Percentiles rank a stretch among this genome's conserved stretches.
These are phyloP conservation scores for Acanthosepion esculentum DNA, from an alignment of 2,888 invertebrate genomes.

Conservation along the genomic window DNA sequence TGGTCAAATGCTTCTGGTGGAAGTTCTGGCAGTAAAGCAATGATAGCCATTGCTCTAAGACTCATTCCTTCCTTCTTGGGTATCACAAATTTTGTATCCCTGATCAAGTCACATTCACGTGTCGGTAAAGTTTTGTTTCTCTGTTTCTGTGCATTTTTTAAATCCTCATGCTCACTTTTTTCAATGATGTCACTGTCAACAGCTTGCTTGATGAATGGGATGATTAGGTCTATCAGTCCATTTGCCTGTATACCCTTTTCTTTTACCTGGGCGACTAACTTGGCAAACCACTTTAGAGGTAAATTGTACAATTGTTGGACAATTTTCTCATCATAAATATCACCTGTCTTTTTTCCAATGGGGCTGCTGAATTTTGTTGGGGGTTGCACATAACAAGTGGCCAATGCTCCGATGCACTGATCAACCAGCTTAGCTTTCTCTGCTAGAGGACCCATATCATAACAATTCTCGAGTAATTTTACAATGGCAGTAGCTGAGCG, in stretches of 20 bases:
- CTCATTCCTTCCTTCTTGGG: constrained; percentile 50
- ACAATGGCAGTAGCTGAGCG: constrained; percentile 62
- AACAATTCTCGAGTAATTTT: constrained; percentile 65
- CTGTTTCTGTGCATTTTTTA: constrained; percentile 49
- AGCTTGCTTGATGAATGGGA: constrained; percentile 58
- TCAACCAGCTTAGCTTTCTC: constrained; percentile 65
- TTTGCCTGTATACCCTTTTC: constrained; percentile 62
- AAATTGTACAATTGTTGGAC: constrained; percentile 58
- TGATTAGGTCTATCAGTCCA: constrained; percentile 62
- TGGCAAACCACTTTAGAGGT: constrained; percentile 67
- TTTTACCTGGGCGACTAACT: constrained; percentile 62
- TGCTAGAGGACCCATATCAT: constrained; percentile 63
- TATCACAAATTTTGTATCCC: constrained; percentile 50
- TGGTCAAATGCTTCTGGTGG: constrained; percentile 65
- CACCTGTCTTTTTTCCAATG: constrained; percentile 53
- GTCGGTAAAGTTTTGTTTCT: constrained; percentile 53
- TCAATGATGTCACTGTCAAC: constrained; percentile 57
- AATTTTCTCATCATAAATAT: constrained; percentile 55
- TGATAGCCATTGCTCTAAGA: constrained; percentile 52
- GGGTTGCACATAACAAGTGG: constrained; percentile 70
- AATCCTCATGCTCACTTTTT: constrained; percentile 51
- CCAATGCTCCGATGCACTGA: constrained; percentile 66
- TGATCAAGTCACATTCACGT: constrained; percentile 48
- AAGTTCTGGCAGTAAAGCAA: constrained; percentile 59
- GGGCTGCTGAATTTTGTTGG: constrained; percentile 62